Evolutionary conservation across 2,797 vertebrate genomes (phyloP), one percentile per base, ranked within the genome.

Genomic region (Carapus acus): DNA sequence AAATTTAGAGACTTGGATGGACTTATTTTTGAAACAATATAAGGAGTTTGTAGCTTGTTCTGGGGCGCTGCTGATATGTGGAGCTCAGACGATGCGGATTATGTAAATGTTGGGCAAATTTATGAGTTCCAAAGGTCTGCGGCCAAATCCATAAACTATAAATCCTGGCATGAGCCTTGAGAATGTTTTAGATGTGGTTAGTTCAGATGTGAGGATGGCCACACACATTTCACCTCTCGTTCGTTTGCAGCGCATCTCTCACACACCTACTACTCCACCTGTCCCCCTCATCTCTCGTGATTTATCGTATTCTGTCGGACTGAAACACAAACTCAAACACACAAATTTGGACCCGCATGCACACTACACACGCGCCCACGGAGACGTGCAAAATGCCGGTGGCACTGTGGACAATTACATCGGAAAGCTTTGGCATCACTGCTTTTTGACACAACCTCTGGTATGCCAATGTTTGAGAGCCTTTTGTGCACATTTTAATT

Each of bases 401-500:
- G 23, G 58, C 65, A 58, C 68, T 70, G 76, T 68, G 71, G 63
- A 68, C 67, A 61, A 77, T 78, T 69, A 69, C 45, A 73, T 49
- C 63, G 60, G 63, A 78, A 61, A 72, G 59, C 62, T 49, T 27
- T 77, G 76, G 76, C 69, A 71, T 76, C 56, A 62, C 41, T 62
- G 62, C 74, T 78, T 63, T 44, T 60, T 62, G 53, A 73, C 66
- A 64, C 49, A 61, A 61, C 67, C 49, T 62, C 62, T 76, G 51
- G 67, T 53, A 69, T 27, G 61, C 44, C 69, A 62, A 37, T 46
- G 43, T 61, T 62, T 71, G 54, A 63, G 65, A 69, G 62, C 49
- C 56, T 67, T 74, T 78, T 68, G 69, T 66, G 53, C 50, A 54
- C 65, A 73, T 64, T 76, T 74, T 66, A 67, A 79, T 71, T 75